Base-by-base conservation (phyloP, 2,797 vertebrate genomes). In the Brachymystax lenok region DNA sequence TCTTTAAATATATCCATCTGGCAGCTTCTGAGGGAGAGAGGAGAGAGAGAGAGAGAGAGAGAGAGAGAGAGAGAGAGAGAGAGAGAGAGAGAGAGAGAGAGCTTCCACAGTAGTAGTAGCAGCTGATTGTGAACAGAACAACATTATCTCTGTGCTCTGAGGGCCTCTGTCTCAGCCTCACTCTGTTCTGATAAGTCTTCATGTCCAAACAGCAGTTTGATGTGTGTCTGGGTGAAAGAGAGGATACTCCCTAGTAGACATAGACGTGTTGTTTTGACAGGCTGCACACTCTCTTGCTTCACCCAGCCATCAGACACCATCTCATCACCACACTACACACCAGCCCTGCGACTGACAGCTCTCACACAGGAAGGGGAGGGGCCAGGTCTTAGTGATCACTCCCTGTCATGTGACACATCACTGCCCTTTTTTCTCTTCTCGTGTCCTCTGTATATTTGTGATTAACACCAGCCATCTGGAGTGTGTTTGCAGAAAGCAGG, bases 1-100 rank as follows among this genome's bases (percentile, higher is more conserved):
- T n/a, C 46, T 74, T 68, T 51, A 63, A 21, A 73, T 83, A 74
- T 76, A 84, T 88, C 82, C 85, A 79, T 86, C 88, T 88, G 86
- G 79, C 84, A 84, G 84, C 79, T 77, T 82, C 79, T 77, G 40
- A 40, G 40, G 8, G 40, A 40, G 8, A 7, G 52, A 40, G 64
- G 52, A n/a, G 27, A 61, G 54, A 64, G 56, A 51, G 54, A 59
- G 27, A 5, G 52, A 51, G 50, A 50, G 4, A 51, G 35, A 8
- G 24, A 68, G 68, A 71, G 7, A n/a, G 40, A 40, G 40, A 2
- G 40, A 40, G 8, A 7, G 52, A 40, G 64, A 33, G 27, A 61
- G 54, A 64, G 56, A 51, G 54, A 59, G 27, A 5, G 52, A 51
- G 50, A 50, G 4, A 51, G 35, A 8, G 24, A 68, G 68, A 71